phyloP scores from a whole-genome alignment of 2,888 invertebrate species.

The Andrena camellia region DNA sequence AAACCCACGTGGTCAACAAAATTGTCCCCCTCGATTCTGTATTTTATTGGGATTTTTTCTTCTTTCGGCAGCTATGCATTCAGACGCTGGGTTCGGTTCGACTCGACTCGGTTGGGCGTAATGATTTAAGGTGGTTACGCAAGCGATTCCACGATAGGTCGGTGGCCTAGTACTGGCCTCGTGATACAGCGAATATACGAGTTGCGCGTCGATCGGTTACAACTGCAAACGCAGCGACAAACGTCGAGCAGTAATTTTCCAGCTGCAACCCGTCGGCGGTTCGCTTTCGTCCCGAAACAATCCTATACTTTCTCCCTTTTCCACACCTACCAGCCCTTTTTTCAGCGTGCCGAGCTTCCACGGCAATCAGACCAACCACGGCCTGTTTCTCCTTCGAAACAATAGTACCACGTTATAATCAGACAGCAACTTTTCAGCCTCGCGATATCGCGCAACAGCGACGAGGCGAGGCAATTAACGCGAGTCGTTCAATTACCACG shows the following conservation, averaged over 20 bases:
- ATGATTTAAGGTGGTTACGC: constrained; percentile 61
- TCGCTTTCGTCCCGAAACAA: constrained; percentile 14
- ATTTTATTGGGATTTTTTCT: constrained; percentile 27
- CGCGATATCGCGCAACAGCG: neutral
- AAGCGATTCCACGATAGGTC: constrained; percentile 49
- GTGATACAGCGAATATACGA: neutral
- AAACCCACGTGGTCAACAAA: constrained; percentile 35
- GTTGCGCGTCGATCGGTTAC: constrained; percentile 28
- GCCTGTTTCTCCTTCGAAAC: neutral
- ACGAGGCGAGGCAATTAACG: neutral
- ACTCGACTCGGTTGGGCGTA: constrained; percentile 24
- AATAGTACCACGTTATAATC: neutral
- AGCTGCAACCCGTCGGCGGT: constrained; percentile 17
- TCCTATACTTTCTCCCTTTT: neutral
- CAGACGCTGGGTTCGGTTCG: neutral
- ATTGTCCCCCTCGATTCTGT: constrained; percentile 28
- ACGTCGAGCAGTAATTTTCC: constrained; percentile 45
- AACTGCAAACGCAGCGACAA: constrained; percentile 44
- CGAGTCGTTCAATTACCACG: neutral
- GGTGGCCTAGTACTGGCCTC: neutral
- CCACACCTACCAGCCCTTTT: neutral
- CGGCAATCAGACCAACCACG: neutral
- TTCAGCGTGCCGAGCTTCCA: neutral
- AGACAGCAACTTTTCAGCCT: neutral
- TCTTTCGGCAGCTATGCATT: constrained; percentile 9